Evolutionary conservation across 2,888 invertebrate genomes (phyloP), one percentile per base, ranked within the genome.

Genomic region (Tanytarsus gracilentus): DNA sequence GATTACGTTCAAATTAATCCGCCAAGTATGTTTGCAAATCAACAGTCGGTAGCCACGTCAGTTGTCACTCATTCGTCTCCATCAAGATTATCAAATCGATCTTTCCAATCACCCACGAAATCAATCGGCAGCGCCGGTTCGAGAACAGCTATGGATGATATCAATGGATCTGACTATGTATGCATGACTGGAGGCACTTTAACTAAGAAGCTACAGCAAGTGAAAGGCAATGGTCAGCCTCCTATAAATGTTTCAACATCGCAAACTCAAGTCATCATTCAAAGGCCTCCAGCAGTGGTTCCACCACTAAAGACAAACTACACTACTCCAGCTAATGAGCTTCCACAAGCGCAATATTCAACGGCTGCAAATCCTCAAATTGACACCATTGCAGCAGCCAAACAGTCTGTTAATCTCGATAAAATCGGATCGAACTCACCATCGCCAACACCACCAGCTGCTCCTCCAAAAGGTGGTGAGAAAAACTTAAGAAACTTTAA

Each of bases 141-240:
- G 65, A 75, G 77, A 75, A 76, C 76, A 65, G 77, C 78, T 68
- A 77, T 79, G 39, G 85, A 86, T 62, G 86, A 85, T 64, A 81
- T 85, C 16, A 87, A 87, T 69, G 84, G 84, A 63, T 84, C 85
- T 14, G 88, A 88, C 69, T 88, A 88, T 73, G 88, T 88, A 23
- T 86, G 88, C 67, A 88, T 88, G 88, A 86, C 86, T 11, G 87
- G 87, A n/a, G 84, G 80, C 33, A 77, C 65, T 49, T 52, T 65
- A 61, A 70, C 63, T 50, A 55, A 61, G 50, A 23, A 62, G 60
- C 61, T 50, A 62, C 63, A 27, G 40, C 62, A 66, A 63, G 62
- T n/a, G 23, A 51, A 58, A 27, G 44, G 21, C 3, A 51, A 30
- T 11, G 36, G 18, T 27, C 63, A 61, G 48, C 62, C 18, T 14